These are phyloP conservation scores for Lemur catta DNA, from an alignment of 2,797 vertebrate genomes.

Conservation along the genomic window DNA sequence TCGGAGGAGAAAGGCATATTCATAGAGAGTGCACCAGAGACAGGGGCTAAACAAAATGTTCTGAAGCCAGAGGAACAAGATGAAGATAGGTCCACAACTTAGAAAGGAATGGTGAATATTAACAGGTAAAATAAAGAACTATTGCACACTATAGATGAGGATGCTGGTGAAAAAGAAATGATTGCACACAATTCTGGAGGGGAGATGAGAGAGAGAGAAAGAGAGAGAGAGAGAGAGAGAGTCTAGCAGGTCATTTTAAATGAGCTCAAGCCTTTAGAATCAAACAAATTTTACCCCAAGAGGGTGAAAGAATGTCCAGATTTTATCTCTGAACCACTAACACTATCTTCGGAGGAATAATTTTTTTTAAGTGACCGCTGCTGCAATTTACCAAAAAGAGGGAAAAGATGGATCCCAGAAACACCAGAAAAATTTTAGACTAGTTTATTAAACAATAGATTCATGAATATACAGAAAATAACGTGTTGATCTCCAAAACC, in stretches of 20 bases:
- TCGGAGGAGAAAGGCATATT: too few relatives aligned
- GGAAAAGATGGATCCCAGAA: not conserved
- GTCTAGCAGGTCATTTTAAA: not conserved
- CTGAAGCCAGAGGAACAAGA: not conserved
- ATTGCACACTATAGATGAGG: not conserved
- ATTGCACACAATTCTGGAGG: not conserved
- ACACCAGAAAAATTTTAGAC: not conserved
- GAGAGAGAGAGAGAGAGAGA: not conserved
- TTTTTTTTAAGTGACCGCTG: not conserved
- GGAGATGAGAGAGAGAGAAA: not conserved
- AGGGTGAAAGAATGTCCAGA: not conserved
- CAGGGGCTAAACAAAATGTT: not conserved
- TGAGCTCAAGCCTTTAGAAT: not conserved
- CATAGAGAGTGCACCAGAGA: not conserved
- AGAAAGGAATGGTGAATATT: not conserved
- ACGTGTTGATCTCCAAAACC: not conserved
- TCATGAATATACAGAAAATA: slow-evolving; percentile 7
- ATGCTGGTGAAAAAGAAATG: not conserved
- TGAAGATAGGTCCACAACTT: not conserved
- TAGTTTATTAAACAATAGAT: not conserved
- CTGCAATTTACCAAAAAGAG: not conserved
- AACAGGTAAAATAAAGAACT: not conserved
- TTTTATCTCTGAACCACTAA: not conserved
- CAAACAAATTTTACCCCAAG: not conserved
- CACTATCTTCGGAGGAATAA: not conserved